Evolutionary conservation across 2,113 vertebrate species (phyloP), one percentile per base, ranked within the genome.

Genomic region (Oxyruncus cristatus): DNA sequence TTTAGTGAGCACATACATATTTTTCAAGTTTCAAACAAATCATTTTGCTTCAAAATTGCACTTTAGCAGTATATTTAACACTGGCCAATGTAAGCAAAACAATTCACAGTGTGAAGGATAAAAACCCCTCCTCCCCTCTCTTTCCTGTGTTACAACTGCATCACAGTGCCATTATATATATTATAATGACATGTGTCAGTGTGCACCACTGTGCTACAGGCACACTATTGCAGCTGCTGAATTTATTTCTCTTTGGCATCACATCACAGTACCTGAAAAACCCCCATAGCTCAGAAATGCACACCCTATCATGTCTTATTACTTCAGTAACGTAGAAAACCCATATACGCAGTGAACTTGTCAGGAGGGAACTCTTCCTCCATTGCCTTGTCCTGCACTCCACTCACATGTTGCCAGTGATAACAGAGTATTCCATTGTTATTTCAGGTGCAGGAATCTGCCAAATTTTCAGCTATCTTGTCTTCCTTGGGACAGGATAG

Each of bases 371-470:
- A 77, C 75, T 59, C 56, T 53, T 56, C 71, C 81, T 77, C 14
- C 32, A 52, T 50, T 28, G n/a, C 37, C 23, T 65, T 62, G 35
- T 46, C 82, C 49, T 91, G 41, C 46, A 95, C 96, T 91, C 87
- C 67, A 71, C 59, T 90, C 88, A 80, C 78, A 6, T n/a, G 20
- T 52, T 88, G 70, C 46, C 70, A 70, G 92, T 80, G 94, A 95
- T 94, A 97, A 92, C 78, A 86, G 92, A 82, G 52, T 56, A 95
- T 95, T 97, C 97, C 97, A 95, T 87, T 96, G 79, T 85, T 83
- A 93, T 94, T 93, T 85, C 82, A 98, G 90, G 78, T 81, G 74
- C 82, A 96, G 62, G 71, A 95, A 95, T 70, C 88, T 94, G 91
- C 83, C n/a, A 55, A 8, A 59, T 30, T 91, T 97, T 95, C 92